Conservation (phyloP, 2,113 vertebrate species). For the Tor tambroides region DNA sequence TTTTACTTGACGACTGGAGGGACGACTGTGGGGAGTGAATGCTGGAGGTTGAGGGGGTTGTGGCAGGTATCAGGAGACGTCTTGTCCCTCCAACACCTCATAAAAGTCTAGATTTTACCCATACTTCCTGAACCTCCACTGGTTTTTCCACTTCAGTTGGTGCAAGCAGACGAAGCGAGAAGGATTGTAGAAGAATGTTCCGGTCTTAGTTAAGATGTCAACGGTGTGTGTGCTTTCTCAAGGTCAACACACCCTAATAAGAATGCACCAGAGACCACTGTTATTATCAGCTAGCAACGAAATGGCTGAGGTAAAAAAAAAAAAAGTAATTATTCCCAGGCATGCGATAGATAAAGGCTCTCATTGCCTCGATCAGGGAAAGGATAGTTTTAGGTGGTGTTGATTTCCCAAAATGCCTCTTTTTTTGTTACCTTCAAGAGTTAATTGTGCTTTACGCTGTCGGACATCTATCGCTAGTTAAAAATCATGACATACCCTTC, state of each 20-base stretch:
- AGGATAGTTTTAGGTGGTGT: slow-evolving; percentile 55
- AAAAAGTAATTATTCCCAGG: slow-evolving; percentile 63
- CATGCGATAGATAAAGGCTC: slow-evolving; percentile 64
- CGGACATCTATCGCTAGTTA: slow-evolving; percentile 57
- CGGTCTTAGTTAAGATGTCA: slow-evolving; percentile 72
- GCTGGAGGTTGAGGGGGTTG: not conserved
- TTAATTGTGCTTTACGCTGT: slow-evolving; percentile 55
- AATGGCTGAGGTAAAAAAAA: slow-evolving; percentile 55
- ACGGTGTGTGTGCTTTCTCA: slow-evolving; percentile 68
- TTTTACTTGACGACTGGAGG: slow-evolving; percentile 3
- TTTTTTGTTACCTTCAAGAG: slow-evolving; percentile 48
- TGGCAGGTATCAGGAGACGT: slow-evolving; percentile 48
- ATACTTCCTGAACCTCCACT: slow-evolving; percentile 71
- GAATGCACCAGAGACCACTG: slow-evolving; percentile 67
- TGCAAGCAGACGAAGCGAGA: slow-evolving; percentile 66
- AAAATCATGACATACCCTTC: slow-evolving; percentile 56
- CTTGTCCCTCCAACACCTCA: slow-evolving; percentile 69
- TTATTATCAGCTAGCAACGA: slow-evolving; percentile 71
- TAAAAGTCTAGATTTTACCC: slow-evolving; percentile 62
- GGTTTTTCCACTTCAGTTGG: slow-evolving; percentile 73
- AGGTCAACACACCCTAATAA: slow-evolving; percentile 73
- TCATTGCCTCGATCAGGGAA: slow-evolving; percentile 54
- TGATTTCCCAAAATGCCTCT: slow-evolving; percentile 60
- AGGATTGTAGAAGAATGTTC: slow-evolving; percentile 64
- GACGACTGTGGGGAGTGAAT: not conserved